These are phyloP conservation scores for Cygnus olor DNA, from an alignment of 2,797 vertebrate genomes.

Conservation along the genomic window DNA sequence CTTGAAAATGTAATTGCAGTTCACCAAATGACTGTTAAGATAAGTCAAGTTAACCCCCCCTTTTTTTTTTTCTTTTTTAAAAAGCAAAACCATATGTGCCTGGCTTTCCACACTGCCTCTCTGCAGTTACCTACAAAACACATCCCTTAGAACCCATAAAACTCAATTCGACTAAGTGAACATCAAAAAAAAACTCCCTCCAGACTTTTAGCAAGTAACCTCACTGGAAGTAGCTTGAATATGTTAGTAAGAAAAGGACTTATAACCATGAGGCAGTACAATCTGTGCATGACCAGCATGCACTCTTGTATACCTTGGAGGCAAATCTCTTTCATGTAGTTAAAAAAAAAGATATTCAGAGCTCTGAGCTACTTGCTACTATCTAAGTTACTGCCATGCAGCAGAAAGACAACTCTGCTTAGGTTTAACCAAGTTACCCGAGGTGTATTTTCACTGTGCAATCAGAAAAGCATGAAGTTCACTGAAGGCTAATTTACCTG, in stretches of 20 bases:
- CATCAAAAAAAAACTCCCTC: neutral
- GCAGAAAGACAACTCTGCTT: neutral
- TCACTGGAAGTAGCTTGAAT: neutral
- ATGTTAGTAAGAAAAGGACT: neutral
- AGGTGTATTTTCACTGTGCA: neutral
- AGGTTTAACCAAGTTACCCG: neutral
- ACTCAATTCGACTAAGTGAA: neutral
- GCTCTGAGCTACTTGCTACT: neutral
- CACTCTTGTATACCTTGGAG: neutral
- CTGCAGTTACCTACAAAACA: neutral
- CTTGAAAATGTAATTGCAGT: neutral
- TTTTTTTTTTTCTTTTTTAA: neutral
- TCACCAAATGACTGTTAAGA: neutral
- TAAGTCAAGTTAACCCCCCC: neutral
- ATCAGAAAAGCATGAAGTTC: neutral
- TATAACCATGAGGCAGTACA: neutral
- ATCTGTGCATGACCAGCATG: rapidly evolving
- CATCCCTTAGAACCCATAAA: neutral
- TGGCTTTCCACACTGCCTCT: rapidly evolving
- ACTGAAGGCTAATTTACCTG: neutral
- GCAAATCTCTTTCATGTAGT: neutral
- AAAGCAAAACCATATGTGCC: neutral
- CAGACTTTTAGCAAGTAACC: neutral
- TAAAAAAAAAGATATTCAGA: neutral
- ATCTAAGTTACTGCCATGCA: neutral